Evolutionary conservation across 2,888 invertebrate genomes (phyloP).

Genomic region (Drosophila robusta): DNA sequence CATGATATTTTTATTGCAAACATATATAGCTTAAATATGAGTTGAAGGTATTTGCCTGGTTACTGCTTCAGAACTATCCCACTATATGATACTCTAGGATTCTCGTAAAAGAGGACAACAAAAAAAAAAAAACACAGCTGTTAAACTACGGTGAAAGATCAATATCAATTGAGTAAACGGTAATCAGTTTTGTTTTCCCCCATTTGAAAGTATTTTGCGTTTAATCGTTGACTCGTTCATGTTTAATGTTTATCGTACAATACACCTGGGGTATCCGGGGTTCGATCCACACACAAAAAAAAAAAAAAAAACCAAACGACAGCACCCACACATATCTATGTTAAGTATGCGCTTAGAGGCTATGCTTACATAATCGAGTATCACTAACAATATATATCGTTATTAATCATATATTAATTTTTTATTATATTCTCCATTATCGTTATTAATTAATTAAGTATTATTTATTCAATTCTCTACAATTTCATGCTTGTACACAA

Average conservation of each 20-base stretch:
- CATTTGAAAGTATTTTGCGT: slow-evolving; percentile 50
- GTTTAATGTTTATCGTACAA: slow-evolving; percentile 45
- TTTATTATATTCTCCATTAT: slow-evolving; percentile 45
- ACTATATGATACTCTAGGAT: slow-evolving; percentile 70
- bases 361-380: slow-evolving; percentile 76
- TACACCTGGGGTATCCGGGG: slow-evolving; percentile 32
- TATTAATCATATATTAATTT: slow-evolving; percentile 52
- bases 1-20: slow-evolving; percentile 77
- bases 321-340: slow-evolving; percentile 33
- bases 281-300: slow-evolving; percentile 12
- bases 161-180: slow-evolving; percentile 29
- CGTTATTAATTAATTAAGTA: slow-evolving; percentile 15
- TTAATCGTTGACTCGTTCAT: slow-evolving; percentile 56
- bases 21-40: slow-evolving; percentile 79
- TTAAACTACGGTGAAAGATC: slow-evolving; percentile 42
- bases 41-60: slow-evolving; percentile 78
- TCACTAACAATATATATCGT: slow-evolving; percentile 77
- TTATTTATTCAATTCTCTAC: slow-evolving; percentile 63
- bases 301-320: slow-evolving; percentile 31
- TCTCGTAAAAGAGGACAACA: slow-evolving; percentile 39
- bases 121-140: slow-evolving; percentile 26
- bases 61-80: slow-evolving; percentile 72
- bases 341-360: slow-evolving; percentile 63
- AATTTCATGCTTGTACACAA: slow-evolving; percentile 66
- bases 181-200: slow-evolving; percentile 36